phyloP scores from a whole-genome alignment of 2,113 vertebrate genomes.

The Parotia lawesii region DNA sequence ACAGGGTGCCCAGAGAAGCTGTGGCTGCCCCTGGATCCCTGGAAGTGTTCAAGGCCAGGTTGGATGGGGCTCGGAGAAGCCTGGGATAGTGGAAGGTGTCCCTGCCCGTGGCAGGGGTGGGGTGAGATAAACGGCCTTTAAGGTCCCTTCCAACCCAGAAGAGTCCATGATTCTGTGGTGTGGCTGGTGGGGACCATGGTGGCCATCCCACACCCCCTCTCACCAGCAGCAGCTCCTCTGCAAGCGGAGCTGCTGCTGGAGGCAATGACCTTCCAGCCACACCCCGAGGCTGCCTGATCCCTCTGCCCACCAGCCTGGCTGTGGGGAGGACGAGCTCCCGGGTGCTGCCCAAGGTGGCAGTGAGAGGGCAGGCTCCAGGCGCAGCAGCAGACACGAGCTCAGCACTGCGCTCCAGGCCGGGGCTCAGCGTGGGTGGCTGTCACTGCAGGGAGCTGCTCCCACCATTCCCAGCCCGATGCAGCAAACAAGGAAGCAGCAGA shows the following conservation, averaged over 20 bases:
- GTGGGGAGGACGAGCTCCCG: background rate
- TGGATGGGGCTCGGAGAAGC: accelerated
- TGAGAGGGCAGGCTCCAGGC: background rate
- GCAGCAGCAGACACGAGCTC: background rate
- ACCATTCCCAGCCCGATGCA: background rate
- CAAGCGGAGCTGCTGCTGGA: background rate
- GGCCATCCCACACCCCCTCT: background rate
- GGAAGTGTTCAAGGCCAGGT: accelerated
- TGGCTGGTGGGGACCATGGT: background rate
- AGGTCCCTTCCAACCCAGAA: background rate
- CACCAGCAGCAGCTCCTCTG: too few relatives aligned
- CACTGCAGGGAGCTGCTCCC: background rate
- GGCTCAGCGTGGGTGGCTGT: background rate
- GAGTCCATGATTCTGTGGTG: background rate
- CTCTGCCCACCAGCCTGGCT: background rate
- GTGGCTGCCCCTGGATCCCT: background rate
- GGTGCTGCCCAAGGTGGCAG: background rate
- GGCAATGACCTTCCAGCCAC: background rate
- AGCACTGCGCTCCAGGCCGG: accelerated
- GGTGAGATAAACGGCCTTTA: too few relatives aligned
- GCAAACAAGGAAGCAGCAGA: background rate
- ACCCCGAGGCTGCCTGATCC: accelerated
- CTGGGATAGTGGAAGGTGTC: background rate
- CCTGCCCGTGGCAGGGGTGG: background rate
- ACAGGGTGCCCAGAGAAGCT: background rate